A percentile compares a stretch with the other conserved stretches of the same genome.
Evolutionary conservation across 1,140 invertebrate species (phyloP).

Genomic region (Telenomus remus): DNA sequence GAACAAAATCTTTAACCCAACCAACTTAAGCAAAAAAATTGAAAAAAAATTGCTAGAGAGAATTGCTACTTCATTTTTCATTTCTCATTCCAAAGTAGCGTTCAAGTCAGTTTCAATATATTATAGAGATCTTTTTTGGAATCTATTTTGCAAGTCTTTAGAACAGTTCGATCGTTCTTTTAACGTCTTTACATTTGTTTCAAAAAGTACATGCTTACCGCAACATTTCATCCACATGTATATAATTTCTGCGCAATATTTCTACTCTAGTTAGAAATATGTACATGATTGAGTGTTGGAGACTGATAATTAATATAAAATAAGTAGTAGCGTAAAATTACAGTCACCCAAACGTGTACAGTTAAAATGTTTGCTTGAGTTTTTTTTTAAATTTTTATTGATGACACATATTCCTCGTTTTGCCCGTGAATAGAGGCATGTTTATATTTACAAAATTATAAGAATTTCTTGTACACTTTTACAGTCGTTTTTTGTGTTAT

Average conservation of each 20-base stretch:
- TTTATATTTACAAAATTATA: too few relatives aligned
- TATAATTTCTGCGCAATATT: slow-evolving; percentile 41
- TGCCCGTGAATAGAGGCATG: too few relatives aligned
- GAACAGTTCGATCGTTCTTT: too few relatives aligned
- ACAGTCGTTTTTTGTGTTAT: neutral
- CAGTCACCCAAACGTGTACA: slow-evolving; percentile 28
- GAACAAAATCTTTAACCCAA: neutral
- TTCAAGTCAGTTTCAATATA: slow-evolving; percentile 13
- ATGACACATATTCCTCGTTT: too few relatives aligned
- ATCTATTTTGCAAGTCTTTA: too few relatives aligned
- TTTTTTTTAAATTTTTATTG: slow-evolving; percentile 16
- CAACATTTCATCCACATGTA: slow-evolving; percentile 11
- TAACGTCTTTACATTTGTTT: too few relatives aligned
- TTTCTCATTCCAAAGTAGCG: slow-evolving; percentile 3
- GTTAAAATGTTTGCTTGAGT: slow-evolving; percentile 28
- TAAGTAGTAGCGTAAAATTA: slow-evolving; percentile 49
- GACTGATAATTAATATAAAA: slow-evolving; percentile 55
- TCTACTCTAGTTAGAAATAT: slow-evolving; percentile 36
- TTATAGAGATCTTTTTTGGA: too few relatives aligned
- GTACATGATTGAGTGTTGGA: slow-evolving; percentile 56
- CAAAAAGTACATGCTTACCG: too few relatives aligned
- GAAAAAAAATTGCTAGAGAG: slow-evolving; percentile 17
- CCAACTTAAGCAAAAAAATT: slow-evolving; percentile 8
- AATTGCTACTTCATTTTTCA: slow-evolving; percentile 22
- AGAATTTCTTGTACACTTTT: too few relatives aligned